Evolutionary conservation across 1,140 invertebrate genomes (phyloP).

Genomic region (Drosophila takahashii): DNA sequence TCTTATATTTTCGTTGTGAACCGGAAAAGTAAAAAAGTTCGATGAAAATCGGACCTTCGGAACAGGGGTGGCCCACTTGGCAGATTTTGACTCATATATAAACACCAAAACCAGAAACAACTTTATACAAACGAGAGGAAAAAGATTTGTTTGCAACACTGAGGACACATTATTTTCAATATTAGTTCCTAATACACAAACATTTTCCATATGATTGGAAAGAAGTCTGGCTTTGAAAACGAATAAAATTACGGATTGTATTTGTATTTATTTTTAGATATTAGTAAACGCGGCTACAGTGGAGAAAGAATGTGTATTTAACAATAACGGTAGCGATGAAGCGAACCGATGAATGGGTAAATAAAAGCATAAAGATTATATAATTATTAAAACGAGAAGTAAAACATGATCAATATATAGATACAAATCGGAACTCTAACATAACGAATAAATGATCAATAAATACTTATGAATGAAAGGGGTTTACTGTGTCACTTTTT

Average conservation of each 20-base stretch:
- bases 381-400: conserved; percentile 47
- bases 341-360: conserved; percentile 45
- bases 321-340: conserved; percentile 62
- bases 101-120: conserved; percentile 19
- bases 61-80: too few species aligned
- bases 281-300: conserved; percentile 33
- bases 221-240: conserved; percentile 45
- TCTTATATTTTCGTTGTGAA: too few species aligned
- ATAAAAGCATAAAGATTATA: conserved; percentile 55
- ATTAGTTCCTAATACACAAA: conserved; percentile 72
- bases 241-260: conserved; percentile 55
- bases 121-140: conserved; percentile 35
- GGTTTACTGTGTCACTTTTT: background rate
- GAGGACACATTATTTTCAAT: conserved; percentile 67
- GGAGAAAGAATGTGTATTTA: conserved; percentile 64
- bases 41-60: too few species aligned
- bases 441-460: conserved; percentile 48
- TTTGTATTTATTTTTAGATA: conserved; percentile 59
- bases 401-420: conserved; percentile 62
- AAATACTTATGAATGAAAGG: conserved; percentile 42
- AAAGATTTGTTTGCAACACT: conserved; percentile 41
- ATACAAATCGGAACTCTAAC: conserved; percentile 26
- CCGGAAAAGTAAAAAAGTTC: too few species aligned
- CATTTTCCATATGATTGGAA: conserved; percentile 52
- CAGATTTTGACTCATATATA: too few species aligned